Base-by-base conservation (phyloP, 2,888 invertebrate species). In the Drosophila subsilvestris region DNA sequence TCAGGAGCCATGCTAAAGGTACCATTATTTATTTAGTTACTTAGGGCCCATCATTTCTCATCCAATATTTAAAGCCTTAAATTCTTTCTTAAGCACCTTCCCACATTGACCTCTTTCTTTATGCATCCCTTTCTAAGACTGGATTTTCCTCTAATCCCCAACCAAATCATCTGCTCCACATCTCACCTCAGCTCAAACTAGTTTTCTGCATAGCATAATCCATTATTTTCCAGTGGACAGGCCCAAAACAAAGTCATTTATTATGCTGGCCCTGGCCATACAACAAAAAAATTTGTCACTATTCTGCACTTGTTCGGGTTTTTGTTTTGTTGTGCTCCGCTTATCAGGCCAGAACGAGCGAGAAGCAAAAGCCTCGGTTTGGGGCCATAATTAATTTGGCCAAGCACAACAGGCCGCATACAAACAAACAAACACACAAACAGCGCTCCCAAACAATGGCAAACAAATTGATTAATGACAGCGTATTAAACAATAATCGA, bases 401-500 rank as follows among this genome's bases (percentile, higher is more conserved):
- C 76, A 73, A 60, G 59, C 83, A 81, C 74, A 73, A 70, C 61
- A 76, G 73, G 72, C 59, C 66, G 42, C 53, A 49, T 25, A 29
- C 43, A 45, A 18, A 37, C 43, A 56, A 14, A 44, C 57, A 55
- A 43, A 55, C 43, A 55, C 32, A 55, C 43, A 43, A 14, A 32
- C 55, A 49, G 75, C 72, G 61, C 54, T 47, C 56, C 74, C 81
- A 80, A 82, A 88, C 86, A 86, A 88, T 80, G 86, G 59, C 83
- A 74, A 85, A 79, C 85, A 86, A 85, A 85, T 85, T 85, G 88
- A 85, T 85, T 88, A 85, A 85, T 85, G 85, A 83, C 80, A 77
- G 74, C 86, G 77, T 75, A 85, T 85, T 88, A 88, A 85, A 88
- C 88, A 86, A 85, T 88, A 85, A 85, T 88, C 85, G 88, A 82